Conservation (phyloP, 2,797 vertebrate genomes). For the Australoheros facetus region DNA sequence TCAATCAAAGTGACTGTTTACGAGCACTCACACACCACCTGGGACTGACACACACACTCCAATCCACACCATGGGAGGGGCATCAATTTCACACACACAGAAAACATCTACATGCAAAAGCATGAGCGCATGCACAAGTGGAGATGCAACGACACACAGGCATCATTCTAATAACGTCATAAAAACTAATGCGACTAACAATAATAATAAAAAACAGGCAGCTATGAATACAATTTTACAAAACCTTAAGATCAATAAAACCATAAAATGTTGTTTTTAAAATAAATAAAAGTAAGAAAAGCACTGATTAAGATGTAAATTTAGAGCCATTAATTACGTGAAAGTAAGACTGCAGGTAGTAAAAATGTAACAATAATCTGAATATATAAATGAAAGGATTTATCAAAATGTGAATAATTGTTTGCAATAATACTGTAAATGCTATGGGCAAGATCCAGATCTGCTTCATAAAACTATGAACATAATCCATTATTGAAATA, state of each 20-base stretch:
- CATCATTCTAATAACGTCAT: not conserved
- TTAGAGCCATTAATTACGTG: no score
- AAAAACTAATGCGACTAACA: not conserved
- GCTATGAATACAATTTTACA: not conserved
- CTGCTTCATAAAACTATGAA: not conserved
- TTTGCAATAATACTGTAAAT: not conserved
- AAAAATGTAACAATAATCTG: not conserved
- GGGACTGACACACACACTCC: slow-evolving; percentile 65
- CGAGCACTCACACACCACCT: slow-evolving; percentile 58
- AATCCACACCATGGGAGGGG: slow-evolving; percentile 35
- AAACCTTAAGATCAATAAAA: not conserved
- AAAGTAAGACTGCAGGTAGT: no score
- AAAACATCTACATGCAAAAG: not conserved
- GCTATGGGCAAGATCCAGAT: not conserved
- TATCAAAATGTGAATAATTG: not conserved
- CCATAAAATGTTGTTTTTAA: not conserved
- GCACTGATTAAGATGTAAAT: no score
- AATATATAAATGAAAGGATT: not conserved
- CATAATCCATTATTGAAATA: not conserved
- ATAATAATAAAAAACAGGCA: not conserved
- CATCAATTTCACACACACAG: slow-evolving; percentile 36
- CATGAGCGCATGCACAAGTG: not conserved
- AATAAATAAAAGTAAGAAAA: not conserved
- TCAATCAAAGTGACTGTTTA: slow-evolving; percentile 71
- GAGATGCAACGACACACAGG: not conserved